Conservation (phyloP, 2,113 vertebrate species). For the Tragulus kanchil region DNA sequence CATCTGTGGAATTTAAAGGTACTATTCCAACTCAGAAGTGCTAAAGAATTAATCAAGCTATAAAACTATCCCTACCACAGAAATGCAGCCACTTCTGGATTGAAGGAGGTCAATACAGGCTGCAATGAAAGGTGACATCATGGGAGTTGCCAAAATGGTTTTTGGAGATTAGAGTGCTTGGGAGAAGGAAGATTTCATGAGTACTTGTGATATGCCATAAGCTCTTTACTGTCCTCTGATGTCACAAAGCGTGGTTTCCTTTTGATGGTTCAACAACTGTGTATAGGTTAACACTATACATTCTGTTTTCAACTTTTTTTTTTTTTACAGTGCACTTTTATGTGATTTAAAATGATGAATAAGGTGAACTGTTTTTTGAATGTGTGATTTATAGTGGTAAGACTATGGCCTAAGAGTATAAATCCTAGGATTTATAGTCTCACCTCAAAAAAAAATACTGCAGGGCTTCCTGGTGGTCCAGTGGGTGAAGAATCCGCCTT, state of each 20-base stretch:
- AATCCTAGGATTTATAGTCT: slow-evolving; percentile 52
- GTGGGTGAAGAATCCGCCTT: too few species aligned
- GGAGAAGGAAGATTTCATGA: background rate
- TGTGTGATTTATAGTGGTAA: slow-evolving; percentile 47
- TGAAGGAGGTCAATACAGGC: background rate
- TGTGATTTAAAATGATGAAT: slow-evolving; percentile 50
- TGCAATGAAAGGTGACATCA: background rate
- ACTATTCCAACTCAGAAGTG: slow-evolving; percentile 4
- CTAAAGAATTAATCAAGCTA: slow-evolving; percentile 35
- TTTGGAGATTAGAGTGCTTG: background rate
- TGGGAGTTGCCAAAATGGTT: slow-evolving; percentile 1
- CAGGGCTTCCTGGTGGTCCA: too few species aligned
- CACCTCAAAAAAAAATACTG: slow-evolving; percentile 52
- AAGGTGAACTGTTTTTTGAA: slow-evolving; percentile 65
- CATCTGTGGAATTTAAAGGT: slow-evolving; percentile 55
- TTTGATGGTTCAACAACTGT: slow-evolving; percentile 27
- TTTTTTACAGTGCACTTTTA: slow-evolving; percentile 51
- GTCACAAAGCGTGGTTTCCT: slow-evolving; percentile 57
- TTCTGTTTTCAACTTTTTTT: slow-evolving; percentile 37
- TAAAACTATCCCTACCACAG: slow-evolving; percentile 36
- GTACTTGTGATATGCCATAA: background rate
- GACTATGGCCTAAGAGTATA: background rate
- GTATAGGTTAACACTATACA: slow-evolving; percentile 35
- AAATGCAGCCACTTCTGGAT: slow-evolving; percentile 38
- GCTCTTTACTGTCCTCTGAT: slow-evolving; percentile 13